Evolutionary conservation across 2,113 vertebrate species (phyloP), one percentile per base, ranked within the genome.

Genomic region (Cebus imitator): DNA sequence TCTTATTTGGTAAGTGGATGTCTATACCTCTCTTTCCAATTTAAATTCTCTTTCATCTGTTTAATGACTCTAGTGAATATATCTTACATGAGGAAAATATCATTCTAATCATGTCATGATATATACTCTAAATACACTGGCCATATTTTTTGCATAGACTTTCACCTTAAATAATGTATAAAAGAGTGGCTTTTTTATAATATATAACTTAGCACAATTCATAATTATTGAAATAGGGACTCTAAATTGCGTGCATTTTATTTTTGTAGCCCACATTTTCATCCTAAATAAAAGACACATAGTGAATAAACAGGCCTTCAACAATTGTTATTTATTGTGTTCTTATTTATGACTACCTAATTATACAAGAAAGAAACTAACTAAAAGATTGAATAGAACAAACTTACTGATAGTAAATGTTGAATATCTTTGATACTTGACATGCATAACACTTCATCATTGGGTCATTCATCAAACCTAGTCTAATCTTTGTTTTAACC

Each of bases 181-280:
- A 18, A 79, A 81, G 40, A 48, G 3, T 66, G 30, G 1, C 37
- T 66, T 96, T 95, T 95, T 14, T 3, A 6, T 83, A 90, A 83
- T 66, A 2, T 50, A 25, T 73, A 6, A 83, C 32, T 87, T 88
- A 48, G 3, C 9, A 20, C 14, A 70, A 35, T 72, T 70, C 48
- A 52, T 76, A 37, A 88, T 81, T 81, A 76, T 81, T 91, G 14
- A 13, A 86, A 1, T 68, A 10, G 35, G 82, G 48, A 14, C 14
- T 73, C 82, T 85, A 81, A 87, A 90, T 83, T 80, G 21, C 32
- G 87, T 72, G 21, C 50, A 72, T 73, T 90, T 95, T 79, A 68
- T 73, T 96, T 94, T 85, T 61, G 8, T 20, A 35, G 14, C 80
- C 5, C 13, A 84, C 6, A 37, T 81, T 80, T 12, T 78, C 6